Evolutionary conservation across 2,888 invertebrate species (phyloP).

Genomic region (Anodontia alba): DNA sequence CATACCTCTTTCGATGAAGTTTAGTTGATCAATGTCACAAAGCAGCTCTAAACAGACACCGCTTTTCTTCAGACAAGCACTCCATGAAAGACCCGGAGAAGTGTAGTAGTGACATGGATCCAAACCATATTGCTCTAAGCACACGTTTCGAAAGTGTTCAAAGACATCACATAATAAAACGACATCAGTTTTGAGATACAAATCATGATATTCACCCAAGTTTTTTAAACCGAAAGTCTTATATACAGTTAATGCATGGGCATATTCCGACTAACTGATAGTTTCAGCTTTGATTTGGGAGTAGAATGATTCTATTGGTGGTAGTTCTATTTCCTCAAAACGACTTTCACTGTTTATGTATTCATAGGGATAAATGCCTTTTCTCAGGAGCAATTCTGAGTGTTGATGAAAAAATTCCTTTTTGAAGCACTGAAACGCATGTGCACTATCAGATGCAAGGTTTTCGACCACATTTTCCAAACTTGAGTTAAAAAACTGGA

Average conservation of each 20-base stretch:
- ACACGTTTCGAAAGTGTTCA: slow-evolving; percentile 39
- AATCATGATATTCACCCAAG: slow-evolving; percentile 43
- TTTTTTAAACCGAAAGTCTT: slow-evolving; percentile 16
- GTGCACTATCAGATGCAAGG: neutral
- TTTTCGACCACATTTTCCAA: slow-evolving; percentile 2
- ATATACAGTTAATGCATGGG: slow-evolving; percentile 29
- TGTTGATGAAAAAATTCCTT: too few species aligned
- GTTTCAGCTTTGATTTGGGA: neutral
- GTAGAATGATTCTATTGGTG: neutral
- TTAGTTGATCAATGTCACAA: slow-evolving; percentile 32
- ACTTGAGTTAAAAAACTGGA: slow-evolving; percentile 27
- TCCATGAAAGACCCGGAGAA: slow-evolving; percentile 44
- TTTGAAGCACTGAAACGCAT: slow-evolving; percentile 8
- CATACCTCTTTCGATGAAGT: neutral
- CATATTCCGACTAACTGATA: slow-evolving; percentile 15
- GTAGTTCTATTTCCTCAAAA: slow-evolving; percentile 1
- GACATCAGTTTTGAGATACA: slow-evolving; percentile 38
- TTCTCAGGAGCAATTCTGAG: neutral
- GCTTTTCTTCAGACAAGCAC: slow-evolving; percentile 43
- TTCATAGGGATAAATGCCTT: slow-evolving; percentile 29
- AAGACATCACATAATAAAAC: slow-evolving; percentile 42
- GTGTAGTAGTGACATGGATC: slow-evolving; percentile 51
- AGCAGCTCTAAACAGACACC: slow-evolving; percentile 39
- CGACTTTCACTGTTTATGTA: slow-evolving; percentile 24
- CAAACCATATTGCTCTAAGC: slow-evolving; percentile 36